phyloP scores from a whole-genome alignment of 2,797 vertebrate species.

The Crocidura indochinensis region DNA sequence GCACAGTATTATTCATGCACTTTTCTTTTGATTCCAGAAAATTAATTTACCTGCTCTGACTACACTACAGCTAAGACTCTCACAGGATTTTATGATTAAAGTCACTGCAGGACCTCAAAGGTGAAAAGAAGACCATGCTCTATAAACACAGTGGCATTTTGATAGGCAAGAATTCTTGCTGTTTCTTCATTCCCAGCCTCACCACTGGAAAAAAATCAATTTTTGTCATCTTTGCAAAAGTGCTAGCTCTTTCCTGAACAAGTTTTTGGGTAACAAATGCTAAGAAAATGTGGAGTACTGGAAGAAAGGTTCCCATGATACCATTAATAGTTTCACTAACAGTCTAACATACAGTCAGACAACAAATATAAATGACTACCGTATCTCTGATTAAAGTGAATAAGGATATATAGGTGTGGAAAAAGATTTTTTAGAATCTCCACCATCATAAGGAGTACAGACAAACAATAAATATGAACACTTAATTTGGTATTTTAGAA shows the following conservation, averaged over 20 bases:
- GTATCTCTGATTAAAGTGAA: constrained; percentile 19
- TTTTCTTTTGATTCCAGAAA: background rate
- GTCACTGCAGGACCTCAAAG: constrained; percentile 10
- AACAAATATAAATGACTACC: background rate
- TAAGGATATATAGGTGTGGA: background rate
- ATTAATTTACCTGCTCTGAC: background rate
- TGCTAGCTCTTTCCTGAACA: constrained; percentile 18
- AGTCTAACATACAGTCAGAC: background rate
- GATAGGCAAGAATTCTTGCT: background rate
- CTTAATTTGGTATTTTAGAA: background rate
- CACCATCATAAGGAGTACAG: background rate
- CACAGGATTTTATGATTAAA: constrained; percentile 54
- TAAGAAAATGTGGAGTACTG: background rate
- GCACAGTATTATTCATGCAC: background rate
- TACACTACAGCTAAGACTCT: background rate
- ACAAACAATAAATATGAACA: background rate
- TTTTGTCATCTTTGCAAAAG: constrained; percentile 22
- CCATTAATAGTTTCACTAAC: background rate
- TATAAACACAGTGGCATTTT: background rate
- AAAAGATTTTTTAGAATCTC: background rate
- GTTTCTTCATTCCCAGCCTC: background rate
- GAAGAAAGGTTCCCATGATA: constrained; percentile 26
- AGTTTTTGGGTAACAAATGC: constrained; percentile 29
- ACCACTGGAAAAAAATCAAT: background rate
- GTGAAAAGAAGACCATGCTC: constrained; percentile 30